Base-by-base conservation (phyloP, 2,888 invertebrate species). In the Cryptophagus acutangulus region DNA sequence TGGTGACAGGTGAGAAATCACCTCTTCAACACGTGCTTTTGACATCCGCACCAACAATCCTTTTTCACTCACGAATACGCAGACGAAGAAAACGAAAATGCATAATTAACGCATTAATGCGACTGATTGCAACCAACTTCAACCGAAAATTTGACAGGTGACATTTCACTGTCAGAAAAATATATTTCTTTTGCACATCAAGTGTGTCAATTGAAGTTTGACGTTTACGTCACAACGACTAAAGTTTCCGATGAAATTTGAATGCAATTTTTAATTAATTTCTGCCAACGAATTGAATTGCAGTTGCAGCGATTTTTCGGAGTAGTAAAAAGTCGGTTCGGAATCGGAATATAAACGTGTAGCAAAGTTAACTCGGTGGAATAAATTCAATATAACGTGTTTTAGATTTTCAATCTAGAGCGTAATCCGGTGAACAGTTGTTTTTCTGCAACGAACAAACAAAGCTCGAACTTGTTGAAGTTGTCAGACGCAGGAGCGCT, bases 381-480 rank as follows among this genome's bases (percentile, higher is more conserved):
- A 46, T 40, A 43, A 46, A 43, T 46, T 46, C 43, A 40, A 43
- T 46, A 41, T 46, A 40, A 43, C 41, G 42, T 52, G 57, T 58
- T 59, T 57, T 53, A 54, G 55, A 60, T 59, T 62, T 62, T 60
- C 62, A 62, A 61, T 62, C 59, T 55, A 46, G 47, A 54, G 49
- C 43, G 52, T 59, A 61, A 61, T 60, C 57, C 58, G 46, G 53
- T 43, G 57, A 59, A 55, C 61, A 59, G 62, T 61, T 62, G 62
- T 62, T 62, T 62, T 62, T 62, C 61, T 55, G 58, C 52, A 43
- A 41, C 53, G 59, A 59, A 60, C 63, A 60, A 62, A 60, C 63
- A 59, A 60, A 62, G 60, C 63, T 58, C 59, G 61, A 64, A 63
- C 61, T 64, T 64, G 63, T 64, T 64, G 62, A 64, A 63, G 63